Conservation (phyloP, 2,888 invertebrate genomes). For the Ephialtes manifestator region DNA sequence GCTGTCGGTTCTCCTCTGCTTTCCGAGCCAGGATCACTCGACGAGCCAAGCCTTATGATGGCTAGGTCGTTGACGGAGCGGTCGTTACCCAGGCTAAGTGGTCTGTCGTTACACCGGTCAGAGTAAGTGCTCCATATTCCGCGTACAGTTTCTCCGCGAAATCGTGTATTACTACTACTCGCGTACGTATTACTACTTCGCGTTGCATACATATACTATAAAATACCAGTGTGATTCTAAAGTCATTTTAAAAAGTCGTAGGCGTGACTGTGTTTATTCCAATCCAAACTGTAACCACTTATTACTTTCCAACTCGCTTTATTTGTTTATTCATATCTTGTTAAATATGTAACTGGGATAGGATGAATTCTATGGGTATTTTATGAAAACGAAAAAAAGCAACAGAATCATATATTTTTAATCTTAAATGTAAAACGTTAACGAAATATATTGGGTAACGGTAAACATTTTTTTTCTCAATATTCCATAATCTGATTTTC, state of each 20-base stretch:
- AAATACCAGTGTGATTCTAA: background rate
- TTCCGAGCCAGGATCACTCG: conserved; percentile 22
- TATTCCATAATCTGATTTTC: too few relatives aligned
- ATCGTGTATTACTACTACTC: conserved; percentile 40
- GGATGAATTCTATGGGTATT: too few relatives aligned
- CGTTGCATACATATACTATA: conserved; percentile 1
- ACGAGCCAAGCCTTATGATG: conserved; percentile 54
- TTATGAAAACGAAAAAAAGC: too few relatives aligned
- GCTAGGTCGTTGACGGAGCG: conserved; percentile 72
- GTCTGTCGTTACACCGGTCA: conserved; percentile 75
- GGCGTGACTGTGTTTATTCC: background rate
- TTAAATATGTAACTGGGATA: too few relatives aligned
- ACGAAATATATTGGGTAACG: too few relatives aligned
- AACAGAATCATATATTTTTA: background rate
- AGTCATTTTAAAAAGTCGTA: background rate
- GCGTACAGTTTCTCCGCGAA: conserved; percentile 72
- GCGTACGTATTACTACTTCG: conserved; percentile 22
- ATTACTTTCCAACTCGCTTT: too few relatives aligned
- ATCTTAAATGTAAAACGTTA: too few relatives aligned
- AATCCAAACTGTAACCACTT: background rate
- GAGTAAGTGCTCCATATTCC: conserved; percentile 79
- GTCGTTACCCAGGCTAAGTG: conserved; percentile 81
- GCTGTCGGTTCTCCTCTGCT: conserved; percentile 33
- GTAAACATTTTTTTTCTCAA: too few relatives aligned
- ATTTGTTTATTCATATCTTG: too few relatives aligned